Evolutionary conservation across 2,888 invertebrate genomes (phyloP), one percentile per base, ranked within the genome.

Genomic region (Conomelus anceps): DNA sequence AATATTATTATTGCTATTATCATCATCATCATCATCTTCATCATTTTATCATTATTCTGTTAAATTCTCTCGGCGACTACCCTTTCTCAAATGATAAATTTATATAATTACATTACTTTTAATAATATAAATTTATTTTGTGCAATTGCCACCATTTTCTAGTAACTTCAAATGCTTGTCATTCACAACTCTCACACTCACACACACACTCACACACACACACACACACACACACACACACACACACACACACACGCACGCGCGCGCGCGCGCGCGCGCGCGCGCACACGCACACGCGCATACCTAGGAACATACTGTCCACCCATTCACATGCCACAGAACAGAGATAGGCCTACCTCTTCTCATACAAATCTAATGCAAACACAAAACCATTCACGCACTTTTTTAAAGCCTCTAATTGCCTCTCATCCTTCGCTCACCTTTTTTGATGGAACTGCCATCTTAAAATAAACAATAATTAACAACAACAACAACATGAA

Each of bases 1-100:
- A 89, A 90, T 89, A 90, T 90, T 88, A 24, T 89, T 91, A 91
- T 91, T 91, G 91, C 91, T 91, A 90, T 63, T 4, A 63, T 63
- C 63, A 63, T 26, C 26, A 26, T 26, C 26, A 26, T 26, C 26
- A 26, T 26, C 26, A 26, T 26, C 26, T 7, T 26, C 26, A 26
- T 63, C 63, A 63, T 34, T 13, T 34, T 34, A 34, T 13, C 34
- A 34, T 63, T 63, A 63, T 13, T 63, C 63, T 63, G 63, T n/a
- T 63, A 63, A n/a, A 63, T 63, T 63, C 63, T 63, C 63, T 63
- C 63, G 63, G 63, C 63, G 63, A 63, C 63, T n/a, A 4, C 63
- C 63, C n/a, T n/a, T 3, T 63, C 63, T 63, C 63, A n/a, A 63
- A 63, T 63, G 7, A 63, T 63, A 63, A 63, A 63, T 63, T n/a